phyloP scores from a whole-genome alignment of 2,113 vertebrate genomes.

The Chlorocebus sabaeus region DNA sequence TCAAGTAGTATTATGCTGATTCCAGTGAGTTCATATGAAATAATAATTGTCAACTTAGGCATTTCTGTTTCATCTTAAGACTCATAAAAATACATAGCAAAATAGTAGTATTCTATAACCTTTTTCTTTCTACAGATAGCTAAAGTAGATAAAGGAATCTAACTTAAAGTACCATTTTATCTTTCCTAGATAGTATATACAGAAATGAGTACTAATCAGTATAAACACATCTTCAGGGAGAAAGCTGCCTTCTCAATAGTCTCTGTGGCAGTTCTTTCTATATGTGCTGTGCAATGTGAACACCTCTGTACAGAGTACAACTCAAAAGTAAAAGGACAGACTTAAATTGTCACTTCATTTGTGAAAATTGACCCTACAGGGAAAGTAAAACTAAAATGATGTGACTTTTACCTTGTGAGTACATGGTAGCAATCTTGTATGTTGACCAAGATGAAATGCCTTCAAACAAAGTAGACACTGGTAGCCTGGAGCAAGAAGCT shows the following conservation, averaged over 20 bases:
- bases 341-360: not conserved
- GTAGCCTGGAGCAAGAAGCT: constrained; percentile 80
- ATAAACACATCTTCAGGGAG: not conserved
- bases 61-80: constrained; percentile 17
- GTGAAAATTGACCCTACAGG: not conserved
- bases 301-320: not conserved
- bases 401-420: constrained; percentile 82
- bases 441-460: constrained; percentile 79
- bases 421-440: constrained; percentile 81
- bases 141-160: not conserved
- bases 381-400: not conserved
- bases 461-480: constrained; percentile 86
- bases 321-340: not conserved
- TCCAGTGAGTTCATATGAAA: not conserved
- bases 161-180: not conserved
- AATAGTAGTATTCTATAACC: not conserved
- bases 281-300: not conserved
- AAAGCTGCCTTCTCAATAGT: not conserved
- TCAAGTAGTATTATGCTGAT: not conserved
- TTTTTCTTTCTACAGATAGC: not conserved
- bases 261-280: not conserved
- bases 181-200: not conserved
- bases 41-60: not conserved
- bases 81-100: not conserved
- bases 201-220: not conserved